Base-by-base conservation (phyloP, 2,888 invertebrate species). In the Netelia fuscicornis region DNA sequence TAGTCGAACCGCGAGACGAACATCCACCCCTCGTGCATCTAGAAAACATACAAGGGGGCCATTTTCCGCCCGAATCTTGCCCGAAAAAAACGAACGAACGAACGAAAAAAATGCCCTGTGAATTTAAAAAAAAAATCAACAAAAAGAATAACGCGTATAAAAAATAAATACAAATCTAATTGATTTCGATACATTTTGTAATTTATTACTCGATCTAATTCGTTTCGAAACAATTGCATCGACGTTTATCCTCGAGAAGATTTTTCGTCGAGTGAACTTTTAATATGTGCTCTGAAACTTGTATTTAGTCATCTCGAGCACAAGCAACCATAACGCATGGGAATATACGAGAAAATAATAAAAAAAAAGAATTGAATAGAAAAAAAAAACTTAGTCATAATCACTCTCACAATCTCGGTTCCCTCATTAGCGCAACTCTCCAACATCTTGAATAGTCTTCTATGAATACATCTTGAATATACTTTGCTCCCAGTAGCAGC, bases 391-490 rank as follows among this genome's bases (percentile, higher is more conserved):
- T 20, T 42, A 42, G 10, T 62, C 56, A 60, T 42, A 72, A 74
- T 74, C 37, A 60, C 44, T 64, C 70, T 68, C 62, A 67, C 65
- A 60, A 77, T 77, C 71, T 67, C 62, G 72, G 37, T 65, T 67
- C 30, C 48, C 67, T 83, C 78, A 72, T 83, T 83, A 83, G 20
- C 20, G 67, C 65, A 44, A 65, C 3, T 30, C 48, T 30, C 44
- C 20, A 62, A 78, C 76, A 78, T 78, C 78, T 83, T 78, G 78
- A 78, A 74, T 68, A 77, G 72, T 13, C 25, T 65, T 65, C 83
- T 72, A 78, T 74, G 62, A 83, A 74, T 60, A 42, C 25, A 52
- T 58, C 65, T 68, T 48, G 13, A 13, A 48, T 30, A 20, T 10
- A 70, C 65, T 77, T 75, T 11, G 10, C 58, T 1, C 52, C 42